Base-by-base conservation (phyloP, 2,888 invertebrate species). In the Pseudococcus jackbeardsleyi region DNA sequence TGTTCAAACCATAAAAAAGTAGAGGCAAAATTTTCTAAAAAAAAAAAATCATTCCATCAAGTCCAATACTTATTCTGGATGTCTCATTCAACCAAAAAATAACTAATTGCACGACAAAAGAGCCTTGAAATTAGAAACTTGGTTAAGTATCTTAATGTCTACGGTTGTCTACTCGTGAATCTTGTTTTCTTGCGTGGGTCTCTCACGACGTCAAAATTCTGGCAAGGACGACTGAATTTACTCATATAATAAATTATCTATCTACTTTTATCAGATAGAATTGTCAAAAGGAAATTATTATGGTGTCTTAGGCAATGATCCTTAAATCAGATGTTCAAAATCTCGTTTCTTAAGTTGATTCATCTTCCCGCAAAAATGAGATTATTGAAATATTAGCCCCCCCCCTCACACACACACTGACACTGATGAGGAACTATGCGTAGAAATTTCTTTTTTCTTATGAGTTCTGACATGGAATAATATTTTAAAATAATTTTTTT, bases 111-210 rank as follows among this genome's bases (percentile, higher is more conserved):
- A n/a, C 11, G 11, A 50, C 4, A 64, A 64, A 59, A 59, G n/a
- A 64, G 19, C 64, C 64, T 64, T 64, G 64, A 64, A 64, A 22
- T 64, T 64, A 22, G 64, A 64, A 64, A 64, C 64, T 22, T 64
- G 64, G 64, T 64, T 15, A n/a, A n/a, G n/a, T n/a, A 59, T 59
- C 5, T 12, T 59, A n/a, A n/a, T 59, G 15, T 59, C 17, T 42
- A 42, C 42, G 26, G 1, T 33, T 17, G 17, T 5, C 54, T n/a
- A 22, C 1, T 64, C 7, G 22, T 19, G 64, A 22, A 64, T 64
- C 64, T 64, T 9, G 64, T 22, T 64, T 64, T 22, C 59, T 64
- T 59, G 59, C 4, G 11, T 9, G 8, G 9, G 8, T 64, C 22
- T 19, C 1, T 11, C 64, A 22, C 22, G 64, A n/a, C 54, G 42